phyloP scores from a whole-genome alignment of 2,797 vertebrate species.

The Girardinus metallicus region DNA sequence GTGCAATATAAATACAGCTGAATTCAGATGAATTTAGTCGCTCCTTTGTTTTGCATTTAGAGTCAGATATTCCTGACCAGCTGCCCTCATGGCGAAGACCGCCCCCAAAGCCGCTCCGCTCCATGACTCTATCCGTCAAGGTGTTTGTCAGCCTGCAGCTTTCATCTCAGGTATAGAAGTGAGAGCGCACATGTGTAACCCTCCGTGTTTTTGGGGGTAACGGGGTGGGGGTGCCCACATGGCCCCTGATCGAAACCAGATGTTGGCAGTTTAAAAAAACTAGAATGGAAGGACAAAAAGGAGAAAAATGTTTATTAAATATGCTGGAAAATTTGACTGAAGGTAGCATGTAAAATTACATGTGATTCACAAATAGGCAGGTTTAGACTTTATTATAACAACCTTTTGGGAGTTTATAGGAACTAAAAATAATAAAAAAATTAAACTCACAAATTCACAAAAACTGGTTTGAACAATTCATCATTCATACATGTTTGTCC shows the following conservation, averaged over 20 bases:
- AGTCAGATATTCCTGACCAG: neutral
- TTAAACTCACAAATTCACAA: neutral
- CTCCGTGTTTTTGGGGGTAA: conserved; percentile 55
- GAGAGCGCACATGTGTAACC: conserved; percentile 51
- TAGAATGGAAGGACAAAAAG: conserved; percentile 38
- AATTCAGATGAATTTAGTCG: neutral
- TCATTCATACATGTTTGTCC: neutral
- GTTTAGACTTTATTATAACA: neutral
- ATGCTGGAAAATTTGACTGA: conserved; percentile 42
- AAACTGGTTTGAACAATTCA: too few relatives aligned
- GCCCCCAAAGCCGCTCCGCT: conserved; percentile 1
- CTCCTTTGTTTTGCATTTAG: neutral
- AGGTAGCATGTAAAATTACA: conserved; percentile 21
- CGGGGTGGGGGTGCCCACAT: conserved; percentile 58
- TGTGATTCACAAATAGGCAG: conserved; percentile 27
- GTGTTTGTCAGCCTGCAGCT: conserved; percentile 20
- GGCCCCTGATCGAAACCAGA: conserved; percentile 75
- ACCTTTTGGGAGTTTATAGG: neutral
- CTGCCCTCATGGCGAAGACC: neutral
- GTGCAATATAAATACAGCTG: too few relatives aligned
- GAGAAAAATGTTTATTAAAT: conserved; percentile 46
- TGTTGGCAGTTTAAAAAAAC: conserved; percentile 63
- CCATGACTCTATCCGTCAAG: conserved; percentile 11
- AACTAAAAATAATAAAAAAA: neutral
- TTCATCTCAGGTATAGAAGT: conserved; percentile 66